A percentile compares a stretch with the other conserved stretches of the same genome.
Evolutionary conservation across 2,113 vertebrate species (phyloP).

Genomic region (Engystomops pustulosus): DNA sequence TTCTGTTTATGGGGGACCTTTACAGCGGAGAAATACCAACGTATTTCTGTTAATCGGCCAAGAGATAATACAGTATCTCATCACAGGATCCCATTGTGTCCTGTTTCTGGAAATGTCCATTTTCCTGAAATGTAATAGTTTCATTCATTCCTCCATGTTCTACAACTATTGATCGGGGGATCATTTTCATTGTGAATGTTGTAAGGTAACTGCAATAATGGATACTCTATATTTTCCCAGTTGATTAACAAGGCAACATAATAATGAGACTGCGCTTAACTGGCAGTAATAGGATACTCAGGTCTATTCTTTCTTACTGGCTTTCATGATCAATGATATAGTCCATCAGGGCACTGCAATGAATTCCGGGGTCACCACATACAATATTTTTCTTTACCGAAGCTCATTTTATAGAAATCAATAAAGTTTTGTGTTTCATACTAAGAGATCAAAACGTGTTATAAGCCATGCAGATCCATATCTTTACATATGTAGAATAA

Average conservation of each 20-base stretch:
- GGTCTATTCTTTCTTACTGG: slow-evolving; percentile 7
- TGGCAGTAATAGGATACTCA: slow-evolving; percentile 28
- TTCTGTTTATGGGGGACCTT: too few species aligned
- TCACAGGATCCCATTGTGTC: background rate
- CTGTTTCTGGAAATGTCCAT: slow-evolving; percentile 1
- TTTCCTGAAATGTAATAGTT: slow-evolving; percentile 26
- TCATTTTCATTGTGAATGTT: slow-evolving; percentile 43
- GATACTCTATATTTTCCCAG: slow-evolving; percentile 1
- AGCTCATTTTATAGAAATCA: background rate
- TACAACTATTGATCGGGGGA: slow-evolving; percentile 40
- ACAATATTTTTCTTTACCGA: background rate
- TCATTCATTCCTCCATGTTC: slow-evolving; percentile 21
- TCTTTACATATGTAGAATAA: background rate
- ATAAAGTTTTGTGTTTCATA: background rate
- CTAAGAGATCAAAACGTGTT: background rate
- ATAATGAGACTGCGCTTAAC: slow-evolving; percentile 7
- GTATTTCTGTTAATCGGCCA: background rate
- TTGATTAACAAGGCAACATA: background rate
- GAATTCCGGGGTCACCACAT: background rate
- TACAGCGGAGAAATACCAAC: too few species aligned
- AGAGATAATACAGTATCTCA: background rate
- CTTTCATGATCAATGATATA: background rate
- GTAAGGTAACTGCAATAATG: slow-evolving; percentile 22
- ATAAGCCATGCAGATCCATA: background rate
- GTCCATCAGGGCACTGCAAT: background rate